These are phyloP conservation scores for Mamestra brassicae DNA, from an alignment of 2,888 invertebrate genomes.

Conservation along the genomic window DNA sequence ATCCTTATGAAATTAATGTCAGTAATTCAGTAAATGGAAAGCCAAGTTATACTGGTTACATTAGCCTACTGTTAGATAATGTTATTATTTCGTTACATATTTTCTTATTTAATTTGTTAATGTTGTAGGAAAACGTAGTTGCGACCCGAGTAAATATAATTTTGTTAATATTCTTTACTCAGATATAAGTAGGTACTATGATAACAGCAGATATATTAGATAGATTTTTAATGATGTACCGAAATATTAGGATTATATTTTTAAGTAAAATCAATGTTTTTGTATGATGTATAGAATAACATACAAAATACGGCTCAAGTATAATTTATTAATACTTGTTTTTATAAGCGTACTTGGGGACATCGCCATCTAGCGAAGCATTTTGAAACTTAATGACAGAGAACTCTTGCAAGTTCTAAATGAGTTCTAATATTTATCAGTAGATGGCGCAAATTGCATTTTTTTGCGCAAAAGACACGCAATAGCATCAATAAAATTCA, in stretches of 20 bases:
- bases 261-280: background rate
- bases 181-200: background rate
- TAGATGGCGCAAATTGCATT: slow-evolving; percentile 21
- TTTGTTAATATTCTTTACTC: slow-evolving; percentile 1
- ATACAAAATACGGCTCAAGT: background rate
- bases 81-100: slow-evolving; percentile 63
- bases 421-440: background rate
- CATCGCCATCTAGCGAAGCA: slow-evolving; percentile 11
- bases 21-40: slow-evolving; percentile 57
- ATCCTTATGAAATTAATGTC: slow-evolving; percentile 48
- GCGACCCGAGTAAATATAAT: slow-evolving; percentile 8
- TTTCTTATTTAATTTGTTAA: slow-evolving; percentile 59
- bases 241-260: too few species aligned
- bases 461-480: too few species aligned
- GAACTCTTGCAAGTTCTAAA: background rate
- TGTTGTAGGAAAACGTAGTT: slow-evolving; percentile 17
- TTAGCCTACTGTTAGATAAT: slow-evolving; percentile 54
- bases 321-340: background rate
- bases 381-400: slow-evolving; percentile 5
- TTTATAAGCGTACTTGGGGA: accelerated
- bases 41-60: slow-evolving; percentile 47
- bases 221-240: too few species aligned
- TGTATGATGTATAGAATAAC: background rate
- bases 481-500: background rate
- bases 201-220: background rate